These are phyloP conservation scores for Mastacembelus armatus DNA, from an alignment of 2,797 vertebrate genomes.

Conservation along the genomic window DNA sequence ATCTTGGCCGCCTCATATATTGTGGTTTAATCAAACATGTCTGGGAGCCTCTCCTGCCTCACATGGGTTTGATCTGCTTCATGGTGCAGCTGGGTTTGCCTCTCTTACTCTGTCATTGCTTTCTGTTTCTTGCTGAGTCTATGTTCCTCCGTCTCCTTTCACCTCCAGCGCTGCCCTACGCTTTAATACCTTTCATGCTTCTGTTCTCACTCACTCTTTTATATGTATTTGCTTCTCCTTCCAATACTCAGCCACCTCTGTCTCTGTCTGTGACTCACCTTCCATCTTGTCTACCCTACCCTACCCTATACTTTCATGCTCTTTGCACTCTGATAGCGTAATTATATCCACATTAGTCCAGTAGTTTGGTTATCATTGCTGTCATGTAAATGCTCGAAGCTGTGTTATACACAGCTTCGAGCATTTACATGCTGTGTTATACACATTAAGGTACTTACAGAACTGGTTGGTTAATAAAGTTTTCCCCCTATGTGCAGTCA, in stretches of 20 bases:
- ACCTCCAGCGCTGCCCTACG: constrained; percentile 9
- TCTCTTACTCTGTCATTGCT: constrained; percentile 50
- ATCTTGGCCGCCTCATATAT: constrained; percentile 66
- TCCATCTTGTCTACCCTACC: not conserved
- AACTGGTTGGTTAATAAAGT: not conserved
- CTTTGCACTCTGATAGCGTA: not conserved
- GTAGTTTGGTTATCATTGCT: not conserved
- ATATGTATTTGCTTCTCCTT: constrained; percentile 1
- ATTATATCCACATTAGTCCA: not conserved
- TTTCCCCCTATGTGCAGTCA: not conserved
- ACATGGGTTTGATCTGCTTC: constrained; percentile 72
- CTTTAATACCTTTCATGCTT: constrained; percentile 31
- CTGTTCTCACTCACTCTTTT: constrained; percentile 3
- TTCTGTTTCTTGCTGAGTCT: not conserved
- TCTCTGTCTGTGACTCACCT: not conserved
- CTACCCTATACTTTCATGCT: not conserved
- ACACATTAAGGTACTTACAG: not conserved
- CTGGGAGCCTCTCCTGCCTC: constrained; percentile 63
- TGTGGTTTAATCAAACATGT: constrained; percentile 77
- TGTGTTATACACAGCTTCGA: not conserved
- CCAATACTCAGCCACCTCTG: not conserved
- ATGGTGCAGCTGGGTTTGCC: constrained; percentile 61
- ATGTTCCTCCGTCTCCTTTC: constrained; percentile 23
- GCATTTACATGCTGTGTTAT: not conserved
- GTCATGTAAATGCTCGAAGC: not conserved